phyloP scores from a whole-genome alignment of 2,797 vertebrate species.

The Phoxinus dragarum region DNA sequence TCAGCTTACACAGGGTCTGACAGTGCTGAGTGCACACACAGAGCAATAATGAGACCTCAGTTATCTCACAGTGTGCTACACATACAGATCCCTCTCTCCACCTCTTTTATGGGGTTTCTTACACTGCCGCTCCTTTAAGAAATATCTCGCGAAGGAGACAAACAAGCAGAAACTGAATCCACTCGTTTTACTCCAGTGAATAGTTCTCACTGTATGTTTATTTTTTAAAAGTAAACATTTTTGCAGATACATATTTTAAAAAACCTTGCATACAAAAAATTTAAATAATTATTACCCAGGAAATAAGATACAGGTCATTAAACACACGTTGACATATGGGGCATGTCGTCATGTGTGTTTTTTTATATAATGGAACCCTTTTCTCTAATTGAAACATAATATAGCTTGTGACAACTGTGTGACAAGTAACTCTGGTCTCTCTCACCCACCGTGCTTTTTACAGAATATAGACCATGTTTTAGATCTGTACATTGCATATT shows the following conservation, averaged over 20 bases:
- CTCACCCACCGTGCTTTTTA: neutral
- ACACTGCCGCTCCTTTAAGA: conserved; percentile 2
- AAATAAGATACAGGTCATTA: neutral
- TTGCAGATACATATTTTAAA: neutral
- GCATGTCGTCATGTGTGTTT: neutral
- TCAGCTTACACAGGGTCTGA: conserved; percentile 64
- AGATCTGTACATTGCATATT: neutral
- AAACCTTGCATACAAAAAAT: neutral
- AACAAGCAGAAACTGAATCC: neutral
- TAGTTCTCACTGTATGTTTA: neutral
- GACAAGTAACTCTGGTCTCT: neutral
- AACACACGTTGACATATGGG: neutral
- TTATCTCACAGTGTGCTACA: conserved; percentile 31
- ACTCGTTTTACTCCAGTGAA: neutral
- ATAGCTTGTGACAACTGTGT: neutral
- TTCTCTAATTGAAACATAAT: neutral
- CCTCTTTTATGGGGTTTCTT: conserved; percentile 1
- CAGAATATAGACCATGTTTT: neutral
- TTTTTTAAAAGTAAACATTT: neutral
- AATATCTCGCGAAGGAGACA: conserved; percentile 7
- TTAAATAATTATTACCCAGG: neutral
- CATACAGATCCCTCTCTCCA: conserved; percentile 29
- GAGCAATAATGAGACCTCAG: conserved; percentile 44
- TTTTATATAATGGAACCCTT: neutral
- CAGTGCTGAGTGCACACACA: conserved; percentile 28